Conservation (phyloP, 2,797 vertebrate genomes). For the Pteropus rufus region DNA sequence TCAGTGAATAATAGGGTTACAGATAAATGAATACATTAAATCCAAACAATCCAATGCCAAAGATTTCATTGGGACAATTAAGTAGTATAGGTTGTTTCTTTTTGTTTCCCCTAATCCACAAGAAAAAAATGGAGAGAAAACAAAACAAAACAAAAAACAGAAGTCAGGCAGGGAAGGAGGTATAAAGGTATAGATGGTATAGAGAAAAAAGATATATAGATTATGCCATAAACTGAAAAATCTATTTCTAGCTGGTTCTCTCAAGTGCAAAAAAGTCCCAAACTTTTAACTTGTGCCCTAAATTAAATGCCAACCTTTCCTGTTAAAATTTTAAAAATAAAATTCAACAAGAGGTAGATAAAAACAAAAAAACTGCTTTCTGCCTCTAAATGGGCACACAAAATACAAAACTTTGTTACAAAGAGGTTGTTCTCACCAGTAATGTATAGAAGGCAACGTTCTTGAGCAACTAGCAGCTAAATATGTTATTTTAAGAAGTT, state of each 20-base stretch:
- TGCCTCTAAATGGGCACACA: neutral
- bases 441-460: neutral
- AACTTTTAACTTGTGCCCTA: constrained; percentile 24
- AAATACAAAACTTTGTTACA: neutral
- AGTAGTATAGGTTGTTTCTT: neutral
- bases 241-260: neutral
- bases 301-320: neutral
- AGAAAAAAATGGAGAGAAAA: neutral
- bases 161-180: neutral
- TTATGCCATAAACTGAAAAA: neutral
- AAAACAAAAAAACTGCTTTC: neutral
- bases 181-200: neutral
- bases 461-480: constrained; percentile 16
- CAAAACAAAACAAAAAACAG: neutral
- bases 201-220: constrained; percentile 6
- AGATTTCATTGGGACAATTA: neutral
- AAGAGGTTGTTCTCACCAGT: neutral
- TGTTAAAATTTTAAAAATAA: constrained; percentile 30
- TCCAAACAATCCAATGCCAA: constrained; percentile 3
- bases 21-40: constrained; percentile 49
- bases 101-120: constrained; percentile 23
- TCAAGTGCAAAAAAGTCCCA: neutral
- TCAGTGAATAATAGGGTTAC: neutral
- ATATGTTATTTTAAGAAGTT: neutral
- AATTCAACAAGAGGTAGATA: neutral